phyloP scores from a whole-genome alignment of 1,140 invertebrate genomes.

The Drosophila mojavensis region DNA sequence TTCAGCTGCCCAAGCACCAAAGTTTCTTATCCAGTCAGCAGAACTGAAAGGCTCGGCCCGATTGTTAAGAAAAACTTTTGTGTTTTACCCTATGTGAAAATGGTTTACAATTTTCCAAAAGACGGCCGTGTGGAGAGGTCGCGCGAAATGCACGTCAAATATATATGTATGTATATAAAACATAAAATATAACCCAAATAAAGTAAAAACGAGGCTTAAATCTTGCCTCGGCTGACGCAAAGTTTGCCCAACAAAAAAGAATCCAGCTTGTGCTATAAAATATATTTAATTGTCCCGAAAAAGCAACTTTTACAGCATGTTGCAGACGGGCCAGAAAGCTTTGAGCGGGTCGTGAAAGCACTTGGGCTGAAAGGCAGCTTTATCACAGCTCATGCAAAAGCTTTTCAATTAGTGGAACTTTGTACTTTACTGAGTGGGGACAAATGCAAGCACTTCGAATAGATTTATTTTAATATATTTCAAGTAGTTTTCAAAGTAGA shows the following conservation, averaged over 20 bases:
- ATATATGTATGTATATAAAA: too few species aligned
- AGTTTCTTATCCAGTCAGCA: conserved; percentile 27
- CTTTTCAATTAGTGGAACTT: too few species aligned
- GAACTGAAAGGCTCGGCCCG: not conserved
- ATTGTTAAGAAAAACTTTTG: conserved; percentile 19
- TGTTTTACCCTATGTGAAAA: conserved; percentile 7
- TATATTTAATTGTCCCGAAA: conserved; percentile 10
- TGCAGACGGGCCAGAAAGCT: not conserved
- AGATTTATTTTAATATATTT: too few species aligned
- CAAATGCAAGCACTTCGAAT: too few species aligned
- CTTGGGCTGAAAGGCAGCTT: too few species aligned
- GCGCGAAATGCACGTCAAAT: not conserved
- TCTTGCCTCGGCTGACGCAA: conserved; percentile 7
- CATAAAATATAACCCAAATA: not conserved
- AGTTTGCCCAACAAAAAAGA: conserved; percentile 5
- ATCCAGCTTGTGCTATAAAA: conserved; percentile 12
- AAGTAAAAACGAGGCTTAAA: conserved; percentile 2
- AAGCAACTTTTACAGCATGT: conserved; percentile 2
- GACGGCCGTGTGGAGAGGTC: not conserved
- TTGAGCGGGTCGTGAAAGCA: not conserved
- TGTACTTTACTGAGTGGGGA: too few species aligned
- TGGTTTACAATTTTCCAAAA: not conserved
- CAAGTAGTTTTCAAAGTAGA: too few species aligned
- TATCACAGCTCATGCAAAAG: too few species aligned
- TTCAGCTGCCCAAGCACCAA: conserved; percentile 18